These are phyloP conservation scores for Morphnarchus princeps DNA, from an alignment of 2,113 vertebrate genomes.

Conservation along the genomic window DNA sequence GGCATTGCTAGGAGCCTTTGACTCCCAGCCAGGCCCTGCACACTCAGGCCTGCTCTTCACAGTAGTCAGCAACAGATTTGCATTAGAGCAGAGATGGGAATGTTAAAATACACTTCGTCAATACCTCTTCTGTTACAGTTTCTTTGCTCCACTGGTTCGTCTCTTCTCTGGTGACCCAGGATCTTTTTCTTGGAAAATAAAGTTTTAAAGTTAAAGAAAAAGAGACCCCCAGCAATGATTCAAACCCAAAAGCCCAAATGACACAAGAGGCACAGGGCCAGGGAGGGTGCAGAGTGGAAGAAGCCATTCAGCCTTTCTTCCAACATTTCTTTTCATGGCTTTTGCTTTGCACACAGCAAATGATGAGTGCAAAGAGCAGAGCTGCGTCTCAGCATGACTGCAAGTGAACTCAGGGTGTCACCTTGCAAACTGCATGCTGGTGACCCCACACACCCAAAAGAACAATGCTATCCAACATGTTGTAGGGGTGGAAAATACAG, in stretches of 20 bases:
- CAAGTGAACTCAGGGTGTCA: not conserved
- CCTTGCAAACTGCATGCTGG: not conserved
- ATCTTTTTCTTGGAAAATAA: not conserved
- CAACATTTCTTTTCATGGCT: not conserved
- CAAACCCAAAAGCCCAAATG: not conserved
- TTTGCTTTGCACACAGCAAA: not conserved
- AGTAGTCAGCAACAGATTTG: not conserved
- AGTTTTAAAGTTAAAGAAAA: not conserved
- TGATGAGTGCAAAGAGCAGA: not conserved
- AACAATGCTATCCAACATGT: not conserved
- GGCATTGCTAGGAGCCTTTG: not conserved
- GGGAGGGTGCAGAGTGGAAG: not conserved
- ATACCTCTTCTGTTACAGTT: not conserved
- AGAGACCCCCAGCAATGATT: not conserved
- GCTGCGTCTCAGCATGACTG: not conserved
- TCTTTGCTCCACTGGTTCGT: not conserved
- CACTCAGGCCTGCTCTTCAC: not conserved
- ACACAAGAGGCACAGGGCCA: not conserved
- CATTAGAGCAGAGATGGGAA: not conserved
- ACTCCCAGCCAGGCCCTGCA: not conserved
- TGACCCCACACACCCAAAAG: not conserved
- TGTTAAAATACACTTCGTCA: not conserved
- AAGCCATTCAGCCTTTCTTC: not conserved
- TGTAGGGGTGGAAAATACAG: not conserved
- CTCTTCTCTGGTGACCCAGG: not conserved